Base-by-base conservation (phyloP, 2,888 invertebrate genomes). In the Hymenopus coronatus region DNA sequence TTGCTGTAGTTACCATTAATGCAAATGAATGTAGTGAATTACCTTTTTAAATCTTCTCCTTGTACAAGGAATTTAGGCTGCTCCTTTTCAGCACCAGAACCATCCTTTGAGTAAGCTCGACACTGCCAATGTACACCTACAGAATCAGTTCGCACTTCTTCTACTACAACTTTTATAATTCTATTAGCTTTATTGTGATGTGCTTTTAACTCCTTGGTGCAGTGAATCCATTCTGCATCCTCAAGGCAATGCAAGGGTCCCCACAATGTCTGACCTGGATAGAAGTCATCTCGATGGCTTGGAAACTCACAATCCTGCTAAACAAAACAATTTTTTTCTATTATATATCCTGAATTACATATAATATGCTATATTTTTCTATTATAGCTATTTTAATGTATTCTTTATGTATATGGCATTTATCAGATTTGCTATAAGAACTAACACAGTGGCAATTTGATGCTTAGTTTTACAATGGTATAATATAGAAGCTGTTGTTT, bases 61-160 rank as follows among this genome's bases (percentile, higher is more conserved):
- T 95, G 93, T 1, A 97, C 94, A n/a, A 94, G 93, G 88, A 94
- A 94, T 91, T 95, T 96, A 20, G 97, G 97, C 91, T 97, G 96
- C 90, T 94, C 94, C 89, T 96, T 95, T 84, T 94, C 94, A 2
- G 94, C 93, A 84, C 92, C 92, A 84, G 90, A 89, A 28, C 93
- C 94, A 91, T 95, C 94, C 91, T 96, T 96, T 25, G 96, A 94
- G 90, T 94, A 94, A 0, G 96, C 96, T 91, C 96, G 95, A 92
- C 97, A 97, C 91, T 97, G 97, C 98, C 98, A 98, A 91, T 97
- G 96, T 1, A 98, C 97, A 91, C 96, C 97, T 28, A 98, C 96
- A 91, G 96, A 95, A 90, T 96, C 96, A 3, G 97, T 96, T 92
- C 97, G 95, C 14, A 98, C 96, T 88, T 96, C 96, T 92, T 98